These are phyloP conservation scores for Watersipora subatra DNA, from an alignment of 1,140 invertebrate genomes.

Conservation along the genomic window DNA sequence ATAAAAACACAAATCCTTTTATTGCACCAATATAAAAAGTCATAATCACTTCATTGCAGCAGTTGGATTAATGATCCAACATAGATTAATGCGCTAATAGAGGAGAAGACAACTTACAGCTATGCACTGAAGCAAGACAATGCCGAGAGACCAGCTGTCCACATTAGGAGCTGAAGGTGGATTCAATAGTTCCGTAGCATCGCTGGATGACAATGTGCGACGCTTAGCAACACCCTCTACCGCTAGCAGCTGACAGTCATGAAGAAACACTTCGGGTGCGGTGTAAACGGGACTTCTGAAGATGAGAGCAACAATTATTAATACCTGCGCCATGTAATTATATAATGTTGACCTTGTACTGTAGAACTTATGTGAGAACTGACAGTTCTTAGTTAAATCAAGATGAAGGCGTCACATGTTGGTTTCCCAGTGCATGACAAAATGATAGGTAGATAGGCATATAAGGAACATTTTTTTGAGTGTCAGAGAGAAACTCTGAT, in stretches of 20 bases:
- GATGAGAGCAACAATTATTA: neutral
- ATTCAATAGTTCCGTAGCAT: conserved; percentile 14
- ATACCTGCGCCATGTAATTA: neutral
- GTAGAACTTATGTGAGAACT: neutral
- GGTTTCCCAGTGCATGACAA: too few species aligned
- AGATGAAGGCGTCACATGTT: neutral
- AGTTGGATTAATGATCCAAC: too few species aligned
- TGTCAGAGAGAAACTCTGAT: neutral
- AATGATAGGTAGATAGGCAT: too few species aligned
- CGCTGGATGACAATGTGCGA: conserved; percentile 21
- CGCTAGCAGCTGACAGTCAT: conserved; percentile 65
- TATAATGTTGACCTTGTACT: neutral
- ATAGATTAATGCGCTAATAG: too few species aligned
- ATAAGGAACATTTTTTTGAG: neutral
- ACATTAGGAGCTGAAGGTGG: conserved; percentile 47
- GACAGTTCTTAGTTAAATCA: neutral
- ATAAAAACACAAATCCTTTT: too few species aligned
- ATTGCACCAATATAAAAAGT: too few species aligned
- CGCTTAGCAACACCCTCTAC: conserved; percentile 63
- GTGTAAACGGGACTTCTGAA: neutral
- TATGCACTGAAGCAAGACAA: conserved; percentile 66
- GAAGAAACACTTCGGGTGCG: conserved; percentile 8
- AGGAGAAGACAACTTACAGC: conserved; percentile 31
- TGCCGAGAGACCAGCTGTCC: conserved; percentile 81
- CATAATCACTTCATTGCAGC: too few species aligned